Base-by-base conservation (phyloP, 2,888 invertebrate species). In the Eumerus sabulonum region DNA sequence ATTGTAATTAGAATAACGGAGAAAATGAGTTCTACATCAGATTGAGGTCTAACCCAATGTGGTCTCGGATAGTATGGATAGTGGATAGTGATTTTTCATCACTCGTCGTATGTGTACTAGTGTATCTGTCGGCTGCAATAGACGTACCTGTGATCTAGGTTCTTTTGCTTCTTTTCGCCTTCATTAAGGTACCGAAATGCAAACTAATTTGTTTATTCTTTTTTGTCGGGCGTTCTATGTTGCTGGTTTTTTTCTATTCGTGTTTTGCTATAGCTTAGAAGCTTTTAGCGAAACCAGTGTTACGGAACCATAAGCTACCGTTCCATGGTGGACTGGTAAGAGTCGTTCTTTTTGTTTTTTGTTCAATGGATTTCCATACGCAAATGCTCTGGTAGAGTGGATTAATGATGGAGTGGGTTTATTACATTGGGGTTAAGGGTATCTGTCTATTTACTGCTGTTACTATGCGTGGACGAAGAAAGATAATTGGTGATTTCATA, bases 291-390 rank as follows among this genome's bases (percentile, higher is more conserved):
- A 59, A 74, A 44, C 63, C 79, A 79, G 79, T 79, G 79, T 79
- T 74, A 74, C 79, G 79, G 79, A 79, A 79, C 79, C 79, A 54
- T 79, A 74, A 64, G 68, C 79, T 79, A 74, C 74, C 70, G 79
- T 68, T 79, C 57, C 67, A 74, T 79, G 64, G 60, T 79, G 60
- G 54, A 53, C 27, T 27, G 27, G 27, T 27, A 27, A 7, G 56
- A 70, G 57, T 72, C 53, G 57, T 36, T 14, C 17, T 19, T 62
- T 17, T 50, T 19, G 9, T 42, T 73, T 63, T 64, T 51, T 64
- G 36, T 38, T 27, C 27, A 27, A 27, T 27, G 27, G 27, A 27
- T 7, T 27, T 27, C 27, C 38, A 59, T 62, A 74, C 70, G 64
- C 64, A 79, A 74, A 79, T 63, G 68, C 60, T 72, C 48, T 62